Percentiles rank a stretch among this genome's conserved stretches.
These are phyloP conservation scores for Periophthalmodon schlosseri DNA, from an alignment of 2,113 vertebrate genomes.

Conservation along the genomic window DNA sequence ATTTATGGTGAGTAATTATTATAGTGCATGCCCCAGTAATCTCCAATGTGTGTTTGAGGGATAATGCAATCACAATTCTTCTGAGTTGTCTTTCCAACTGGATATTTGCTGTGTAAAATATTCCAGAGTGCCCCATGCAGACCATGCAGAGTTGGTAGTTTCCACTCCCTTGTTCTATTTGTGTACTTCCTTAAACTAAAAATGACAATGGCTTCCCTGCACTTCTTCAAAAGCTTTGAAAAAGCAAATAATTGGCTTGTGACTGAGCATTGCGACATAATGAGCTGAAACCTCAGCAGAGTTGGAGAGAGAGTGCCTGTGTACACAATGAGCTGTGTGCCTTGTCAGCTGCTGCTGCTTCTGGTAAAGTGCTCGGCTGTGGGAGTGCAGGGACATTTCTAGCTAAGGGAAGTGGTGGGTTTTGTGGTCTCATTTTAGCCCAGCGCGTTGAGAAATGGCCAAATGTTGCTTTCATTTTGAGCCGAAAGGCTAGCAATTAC, in stretches of 20 bases:
- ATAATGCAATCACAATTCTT: neutral
- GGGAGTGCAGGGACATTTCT: slow-evolving; percentile 71
- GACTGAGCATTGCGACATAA: slow-evolving; percentile 48
- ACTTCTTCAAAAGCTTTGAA: slow-evolving; percentile 41
- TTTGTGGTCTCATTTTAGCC: slow-evolving; percentile 60
- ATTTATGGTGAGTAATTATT: neutral
- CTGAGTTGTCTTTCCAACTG: neutral
- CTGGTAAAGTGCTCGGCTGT: slow-evolving; percentile 65
- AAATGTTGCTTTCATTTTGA: slow-evolving; percentile 59
- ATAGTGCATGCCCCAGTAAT: neutral
- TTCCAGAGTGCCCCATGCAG: neutral
- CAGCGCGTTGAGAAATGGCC: slow-evolving; percentile 66
- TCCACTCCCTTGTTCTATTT: slow-evolving; percentile 6
- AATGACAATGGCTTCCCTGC: slow-evolving; percentile 20
- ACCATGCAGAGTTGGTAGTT: slow-evolving; percentile 2
- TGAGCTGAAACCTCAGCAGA: slow-evolving; percentile 56
- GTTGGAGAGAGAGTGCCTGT: slow-evolving; percentile 17
- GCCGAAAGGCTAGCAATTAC: slow-evolving; percentile 58
- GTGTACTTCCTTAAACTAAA: slow-evolving; percentile 18
- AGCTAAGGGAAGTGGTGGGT: slow-evolving; percentile 70
- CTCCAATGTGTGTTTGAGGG: neutral
- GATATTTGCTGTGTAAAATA: neutral
- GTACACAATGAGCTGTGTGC: slow-evolving; percentile 32
- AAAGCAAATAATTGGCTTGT: slow-evolving; percentile 58
- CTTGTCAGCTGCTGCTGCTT: slow-evolving; percentile 64